Evolutionary conservation across 35 echinoderm and acorn worm species (phyloP), one percentile per base, ranked within the genome.

Genomic region (Lytechinus variegatus): DNA sequence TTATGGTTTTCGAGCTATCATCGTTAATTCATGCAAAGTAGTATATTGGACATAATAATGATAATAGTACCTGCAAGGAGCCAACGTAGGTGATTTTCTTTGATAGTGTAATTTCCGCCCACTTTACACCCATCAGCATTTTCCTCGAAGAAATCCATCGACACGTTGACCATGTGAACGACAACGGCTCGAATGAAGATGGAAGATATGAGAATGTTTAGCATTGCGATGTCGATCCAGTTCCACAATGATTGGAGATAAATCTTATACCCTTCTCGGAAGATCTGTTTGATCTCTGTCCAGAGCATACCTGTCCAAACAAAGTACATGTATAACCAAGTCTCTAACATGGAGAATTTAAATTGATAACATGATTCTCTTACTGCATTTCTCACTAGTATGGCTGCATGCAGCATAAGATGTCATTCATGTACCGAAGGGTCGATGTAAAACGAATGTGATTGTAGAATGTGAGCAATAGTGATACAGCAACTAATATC

Each of bases 221-320:
- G 89, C 98, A 99, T 99, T 53, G 95, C 96, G 16, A 99, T 97
- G 54, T 99, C 98, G 19, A 99, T 55, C 96, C 97, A 97, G 87
- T 99, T 99, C 98, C 98, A 99, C 13, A 95, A 87, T 1, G 98
- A 99, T 11, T 95, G 54, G 27, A 99, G 92, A 55, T 99, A 99
- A 16, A 61, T 95, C 16, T 94, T 71, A 89, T 92, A 96, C 4
- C 98, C 98, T 95, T 99, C 98, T 5, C 86, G 87, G 95, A 95
- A 99, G 21, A 99, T 96, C 55, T 99, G 98, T 87, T 98, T 99
- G 28, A 99, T 94, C 87, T 99, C 98, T 57, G 89, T 88, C 98
- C 98, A 99, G 9, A 98, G 95, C 89, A 98, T 98, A 10, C 98
- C 98, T 99, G 28, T 54, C n/a, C 33, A 44, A 44, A 44, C 33